A percentile compares a stretch with the other conserved stretches of the same genome.
Conservation (phyloP, 2,888 invertebrate species). For the Pocota personata region DNA sequence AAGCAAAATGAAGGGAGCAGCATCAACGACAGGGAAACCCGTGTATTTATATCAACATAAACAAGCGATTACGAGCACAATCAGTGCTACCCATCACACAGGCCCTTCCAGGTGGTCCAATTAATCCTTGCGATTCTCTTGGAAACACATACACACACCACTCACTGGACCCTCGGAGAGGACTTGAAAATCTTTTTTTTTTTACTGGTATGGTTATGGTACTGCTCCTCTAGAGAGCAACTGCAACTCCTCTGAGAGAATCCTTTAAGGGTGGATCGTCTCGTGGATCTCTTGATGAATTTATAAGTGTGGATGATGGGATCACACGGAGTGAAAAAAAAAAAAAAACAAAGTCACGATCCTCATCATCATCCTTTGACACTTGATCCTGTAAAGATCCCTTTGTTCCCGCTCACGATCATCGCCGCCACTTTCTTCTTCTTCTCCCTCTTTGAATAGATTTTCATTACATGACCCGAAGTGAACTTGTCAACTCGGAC, state of each 20-base stretch:
- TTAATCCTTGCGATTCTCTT: conserved; percentile 72
- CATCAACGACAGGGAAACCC: conserved; percentile 57
- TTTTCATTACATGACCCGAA: conserved; percentile 54
- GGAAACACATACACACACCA: conserved; percentile 34
- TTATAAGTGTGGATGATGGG: conserved; percentile 43
- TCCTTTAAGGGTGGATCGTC: conserved; percentile 52
- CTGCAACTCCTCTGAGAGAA: conserved; percentile 1
- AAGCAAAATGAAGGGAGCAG: conserved; percentile 1
- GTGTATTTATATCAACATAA: conserved; percentile 70
- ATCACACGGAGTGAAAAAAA: conserved; percentile 21
- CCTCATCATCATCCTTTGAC: conserved; percentile 41
- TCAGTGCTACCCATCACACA: conserved; percentile 73
- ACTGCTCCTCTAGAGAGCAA: neutral
- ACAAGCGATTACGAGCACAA: conserved; percentile 73
- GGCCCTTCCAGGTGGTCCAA: conserved; percentile 73
- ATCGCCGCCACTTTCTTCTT: neutral
- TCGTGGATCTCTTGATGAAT: conserved; percentile 49
- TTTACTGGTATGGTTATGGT: neutral
- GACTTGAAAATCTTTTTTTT: conserved; percentile 1
- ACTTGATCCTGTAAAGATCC: conserved; percentile 61
- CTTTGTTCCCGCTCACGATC: conserved; percentile 20
- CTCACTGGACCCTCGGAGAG: neutral
- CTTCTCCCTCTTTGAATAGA: neutral
- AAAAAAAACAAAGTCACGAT: conserved; percentile 55
- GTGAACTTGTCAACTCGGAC: conserved; percentile 59